Evolutionary conservation across 1,140 invertebrate genomes (phyloP), one percentile per base, ranked within the genome.

Genomic region (Nasonia longicornis): DNA sequence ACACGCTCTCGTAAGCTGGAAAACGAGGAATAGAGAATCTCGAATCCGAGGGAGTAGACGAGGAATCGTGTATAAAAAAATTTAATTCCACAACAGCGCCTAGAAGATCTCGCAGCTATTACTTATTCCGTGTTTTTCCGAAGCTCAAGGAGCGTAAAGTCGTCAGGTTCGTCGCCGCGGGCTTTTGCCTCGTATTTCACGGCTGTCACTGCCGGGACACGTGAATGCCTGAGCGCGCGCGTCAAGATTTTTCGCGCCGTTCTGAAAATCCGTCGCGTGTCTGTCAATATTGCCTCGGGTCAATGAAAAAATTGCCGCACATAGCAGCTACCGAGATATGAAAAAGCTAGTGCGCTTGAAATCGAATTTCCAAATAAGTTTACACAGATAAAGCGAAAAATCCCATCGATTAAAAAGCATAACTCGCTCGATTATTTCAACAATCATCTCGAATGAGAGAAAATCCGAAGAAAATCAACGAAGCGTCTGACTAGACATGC

Each of bases 161-260:
- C 63, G 64, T 67, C 64, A 52, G 31, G 42, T 70, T 77, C 6
- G 58, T 79, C 48, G 48, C 58, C 67, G 31, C 70, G 70, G 48
- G 35, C 52, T 79, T 73, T 16, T 31, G 52, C 38, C 58, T 79
- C 77, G 58, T 45, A 63, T 73, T 79, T 79, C 52, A 79, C 77
- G 77, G 48, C 48, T 45, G 69, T 45, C 77, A 26, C n/a, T 48
- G n/a, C 1, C 7, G 16, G 29, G 64, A 78, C 26, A 79, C 69
- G 67, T 67, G 20, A 78, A 78, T 78, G 16, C 48, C 20, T 31
- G 20, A 78, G 64, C 64, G 16, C 22, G 26, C 38, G 12, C 74
- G 58, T 26, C 58, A 16, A 11, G 22, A 64, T 26, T 64, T 64
- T 64, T 64, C 26, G 20, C 48, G 3, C 10, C 7, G 14, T n/a